Evolutionary conservation across 1,140 invertebrate genomes (phyloP), one percentile per base, ranked within the genome.

Genomic region (Aphidius gifuensis): DNA sequence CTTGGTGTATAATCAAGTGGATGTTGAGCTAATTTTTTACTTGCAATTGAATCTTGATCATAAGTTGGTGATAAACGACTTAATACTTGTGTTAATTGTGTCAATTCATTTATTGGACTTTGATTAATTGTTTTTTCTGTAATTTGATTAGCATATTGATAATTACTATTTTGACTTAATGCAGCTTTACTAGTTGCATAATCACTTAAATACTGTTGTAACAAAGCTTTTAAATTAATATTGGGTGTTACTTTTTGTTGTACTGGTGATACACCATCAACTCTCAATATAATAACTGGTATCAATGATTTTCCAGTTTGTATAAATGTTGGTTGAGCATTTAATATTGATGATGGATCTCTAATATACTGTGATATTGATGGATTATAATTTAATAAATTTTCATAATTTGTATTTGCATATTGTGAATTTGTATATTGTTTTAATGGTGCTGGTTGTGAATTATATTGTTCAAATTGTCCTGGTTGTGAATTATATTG

Each of bases 341-440:
- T 80, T 0, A 81, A 53, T 45, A 81, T 81, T 0, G 80, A 80
- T 5, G 77, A 65, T 0, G 80, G 80, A 64, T 81, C 74, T 38
- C 77, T 77, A 7, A 81, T 73, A 43, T 81, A 81, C 38, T 80
- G 78, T 3, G 77, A 79, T n/a, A 81, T 79, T 1, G 78, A 81
- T 4, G 79, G 80, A 64, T 80, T 80, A 40, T 79, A 80, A 54
- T 74, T 80, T 16, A 81, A 38, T 5, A 81, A 43, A 49, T 77
- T 72, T 45, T 67, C 62, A 11, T 73, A 69, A 45, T 79, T 79
- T 32, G 23, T 32, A 32, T 32, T 32, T 32, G 23, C 4, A 32
- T 32, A 32, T 6, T 68, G 68, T 6, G 69, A 61, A 47, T 69
- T 71, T 0, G 67, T 61, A 5, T 74, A 71, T 38, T 57, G 23